Evolutionary conservation across 2,888 invertebrate species (phyloP), one percentile per base, ranked within the genome.

Genomic region (Pachymerium ferrugineum): DNA sequence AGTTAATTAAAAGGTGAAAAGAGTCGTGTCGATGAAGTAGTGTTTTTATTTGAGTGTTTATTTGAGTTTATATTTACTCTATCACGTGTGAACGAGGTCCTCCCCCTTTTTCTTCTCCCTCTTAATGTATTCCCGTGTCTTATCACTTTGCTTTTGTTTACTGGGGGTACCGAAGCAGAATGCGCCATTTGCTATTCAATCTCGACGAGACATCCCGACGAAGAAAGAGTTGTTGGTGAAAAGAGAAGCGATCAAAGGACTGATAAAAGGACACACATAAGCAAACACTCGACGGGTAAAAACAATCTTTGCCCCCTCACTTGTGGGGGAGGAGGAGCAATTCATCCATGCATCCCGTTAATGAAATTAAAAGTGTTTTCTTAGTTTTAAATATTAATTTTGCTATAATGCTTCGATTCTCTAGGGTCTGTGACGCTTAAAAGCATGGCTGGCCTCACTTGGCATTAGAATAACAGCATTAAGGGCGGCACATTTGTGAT

Each of bases 331-430:
- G 62, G 62, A 22, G 12, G 19, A 1, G 62, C 62, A 62, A 72
- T 29, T 72, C 54, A 72, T 54, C 10, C 72, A 33, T 62, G 54
- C 33, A 72, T 28, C 72, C 47, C 62, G 62, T 62, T 75, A 74
- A 75, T 74, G 72, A 75, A 75, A 75, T 75, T 74, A 62, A 72
- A 75, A 68, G 75, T 75, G 75, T 75, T 75, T 75, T 72, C 75
- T 28, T 74, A 75, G 75, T 74, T 75, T 74, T 75, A 75, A 75
- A 75, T 75, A 75, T 75, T 74, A 75, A 75, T 75, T 75, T 75
- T 75, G 42, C 62, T 75, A 75, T 75, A 75, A 74, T 75, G 75
- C 74, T 68, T 47, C 74, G 74, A 75, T 70, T 75, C 75, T 75
- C 75, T 29, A 16, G 75, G 75, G 75, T 33, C 73, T 25, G 30